phyloP scores from a whole-genome alignment of 1,140 invertebrate genomes.

The Lepidostoma basale region DNA sequence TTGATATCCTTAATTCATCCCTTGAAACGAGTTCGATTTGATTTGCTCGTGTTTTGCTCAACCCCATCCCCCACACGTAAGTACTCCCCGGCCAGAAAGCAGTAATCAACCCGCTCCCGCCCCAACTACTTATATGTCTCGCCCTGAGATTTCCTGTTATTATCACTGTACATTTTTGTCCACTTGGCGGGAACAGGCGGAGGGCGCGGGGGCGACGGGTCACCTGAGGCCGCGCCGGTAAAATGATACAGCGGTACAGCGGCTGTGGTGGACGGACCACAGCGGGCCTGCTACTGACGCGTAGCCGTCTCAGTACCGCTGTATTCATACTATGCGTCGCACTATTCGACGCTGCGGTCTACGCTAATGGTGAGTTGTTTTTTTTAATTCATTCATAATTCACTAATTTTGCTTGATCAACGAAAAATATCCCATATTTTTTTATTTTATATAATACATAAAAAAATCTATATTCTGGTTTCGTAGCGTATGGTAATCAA shows the following conservation, averaged over 20 bases:
- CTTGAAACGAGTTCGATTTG: too few species aligned
- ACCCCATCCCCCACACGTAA: too few species aligned
- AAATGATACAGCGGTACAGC: constrained; percentile 46
- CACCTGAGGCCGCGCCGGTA: constrained; percentile 43
- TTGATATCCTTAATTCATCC: too few species aligned
- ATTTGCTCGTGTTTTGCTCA: too few species aligned
- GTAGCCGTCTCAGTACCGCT: constrained; percentile 42
- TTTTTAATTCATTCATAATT: not conserved
- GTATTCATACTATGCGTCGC: constrained; percentile 42
- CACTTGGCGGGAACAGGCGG: constrained; percentile 43
- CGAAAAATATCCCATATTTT: too few species aligned
- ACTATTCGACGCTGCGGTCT: constrained; percentile 31
- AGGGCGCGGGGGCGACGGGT: constrained; percentile 37
- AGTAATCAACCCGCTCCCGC: not conserved
- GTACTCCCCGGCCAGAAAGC: not conserved
- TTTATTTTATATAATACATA: too few species aligned
- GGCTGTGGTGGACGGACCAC: constrained; percentile 43
- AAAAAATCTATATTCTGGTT: too few species aligned
- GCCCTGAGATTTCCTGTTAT: constrained; percentile 40
- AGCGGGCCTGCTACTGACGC: constrained; percentile 26
- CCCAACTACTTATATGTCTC: constrained; percentile 33
- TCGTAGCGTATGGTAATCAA: too few species aligned
- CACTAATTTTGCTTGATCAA: too few species aligned
- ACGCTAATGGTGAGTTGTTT: constrained; percentile 40
- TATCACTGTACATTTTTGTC: constrained; percentile 46